A percentile compares a stretch with the other conserved stretches of the same genome.
These are phyloP conservation scores for Catharus fuscescens DNA, from an alignment of 2,113 vertebrate genomes.

Conservation along the genomic window DNA sequence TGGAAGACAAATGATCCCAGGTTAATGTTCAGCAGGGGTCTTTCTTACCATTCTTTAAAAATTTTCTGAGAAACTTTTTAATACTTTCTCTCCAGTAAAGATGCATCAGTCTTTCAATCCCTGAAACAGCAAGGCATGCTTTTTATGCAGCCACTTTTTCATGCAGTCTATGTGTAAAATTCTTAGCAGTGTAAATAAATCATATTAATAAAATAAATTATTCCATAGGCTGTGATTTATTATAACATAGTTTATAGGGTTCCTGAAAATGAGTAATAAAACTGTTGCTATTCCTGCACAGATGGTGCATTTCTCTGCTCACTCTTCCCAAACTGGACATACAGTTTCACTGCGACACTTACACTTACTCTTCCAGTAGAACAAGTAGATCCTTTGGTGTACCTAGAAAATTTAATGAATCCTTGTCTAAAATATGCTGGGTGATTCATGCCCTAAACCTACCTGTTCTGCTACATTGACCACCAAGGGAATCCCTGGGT, in stretches of 20 bases:
- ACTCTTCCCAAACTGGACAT: neutral
- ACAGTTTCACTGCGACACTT: neutral
- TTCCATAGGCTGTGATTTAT: neutral
- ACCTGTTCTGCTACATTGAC: conserved; percentile 28
- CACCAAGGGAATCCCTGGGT: conserved; percentile 21
- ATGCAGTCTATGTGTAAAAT: neutral
- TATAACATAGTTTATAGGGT: neutral
- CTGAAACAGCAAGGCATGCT: neutral
- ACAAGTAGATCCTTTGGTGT: neutral
- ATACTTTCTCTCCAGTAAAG: neutral
- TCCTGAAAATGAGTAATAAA: neutral
- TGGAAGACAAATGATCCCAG: neutral
- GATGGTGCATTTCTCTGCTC: neutral
- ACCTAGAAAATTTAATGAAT: conserved; percentile 18
- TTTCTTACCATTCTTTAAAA: neutral
- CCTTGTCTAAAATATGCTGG: neutral
- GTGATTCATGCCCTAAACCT: conserved; percentile 31
- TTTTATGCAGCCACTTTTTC: neutral
- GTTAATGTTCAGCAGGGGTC: neutral
- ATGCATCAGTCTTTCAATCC: neutral
- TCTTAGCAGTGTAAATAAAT: neutral
- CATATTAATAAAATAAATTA: neutral
- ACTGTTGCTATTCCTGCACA: neutral
- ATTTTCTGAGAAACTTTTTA: neutral
- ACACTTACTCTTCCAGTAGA: neutral